These are phyloP conservation scores for Gisinianus flammeolus DNA, from an alignment of 2,888 invertebrate genomes.

Conservation along the genomic window DNA sequence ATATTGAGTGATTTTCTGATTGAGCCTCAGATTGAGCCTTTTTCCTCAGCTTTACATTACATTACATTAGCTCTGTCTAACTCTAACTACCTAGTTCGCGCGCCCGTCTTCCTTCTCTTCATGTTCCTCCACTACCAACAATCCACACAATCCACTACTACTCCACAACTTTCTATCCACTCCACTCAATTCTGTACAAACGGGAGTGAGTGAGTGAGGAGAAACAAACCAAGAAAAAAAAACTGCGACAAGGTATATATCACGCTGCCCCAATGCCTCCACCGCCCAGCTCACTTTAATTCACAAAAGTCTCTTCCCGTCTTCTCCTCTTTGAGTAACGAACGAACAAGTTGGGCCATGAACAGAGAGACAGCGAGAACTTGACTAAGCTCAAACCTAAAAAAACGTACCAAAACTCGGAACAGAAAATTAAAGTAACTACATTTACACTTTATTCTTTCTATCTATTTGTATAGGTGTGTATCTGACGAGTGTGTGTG, in stretches of 20 bases:
- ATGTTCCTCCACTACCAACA: no score
- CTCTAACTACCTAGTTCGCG: slow-evolving; percentile 20
- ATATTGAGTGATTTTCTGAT: slow-evolving; percentile 35
- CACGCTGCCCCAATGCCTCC: background rate
- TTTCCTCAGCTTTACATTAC: slow-evolving; percentile 28
- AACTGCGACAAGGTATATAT: background rate
- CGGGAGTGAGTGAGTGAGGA: no score
- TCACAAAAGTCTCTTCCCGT: no score
- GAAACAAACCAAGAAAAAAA: no score
- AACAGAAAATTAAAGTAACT: no score
- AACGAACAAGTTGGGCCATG: no score
- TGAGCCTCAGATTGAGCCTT: slow-evolving; percentile 30
- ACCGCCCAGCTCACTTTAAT: background rate
- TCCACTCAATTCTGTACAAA: background rate
- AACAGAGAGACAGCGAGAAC: no score
- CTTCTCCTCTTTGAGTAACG: background rate
- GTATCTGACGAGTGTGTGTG: no score
- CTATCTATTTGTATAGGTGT: no score
- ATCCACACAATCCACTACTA: background rate
- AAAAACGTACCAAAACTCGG: no score
- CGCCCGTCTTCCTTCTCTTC: background rate
- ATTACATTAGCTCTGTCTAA: slow-evolving; percentile 21
- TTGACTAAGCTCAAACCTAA: no score
- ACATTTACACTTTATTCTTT: no score
- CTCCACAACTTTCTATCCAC: background rate